Percentiles rank a stretch among this genome's conserved stretches.
phyloP scores from a whole-genome alignment of 2,888 invertebrate genomes.

The Tromatobia lineatoria region DNA sequence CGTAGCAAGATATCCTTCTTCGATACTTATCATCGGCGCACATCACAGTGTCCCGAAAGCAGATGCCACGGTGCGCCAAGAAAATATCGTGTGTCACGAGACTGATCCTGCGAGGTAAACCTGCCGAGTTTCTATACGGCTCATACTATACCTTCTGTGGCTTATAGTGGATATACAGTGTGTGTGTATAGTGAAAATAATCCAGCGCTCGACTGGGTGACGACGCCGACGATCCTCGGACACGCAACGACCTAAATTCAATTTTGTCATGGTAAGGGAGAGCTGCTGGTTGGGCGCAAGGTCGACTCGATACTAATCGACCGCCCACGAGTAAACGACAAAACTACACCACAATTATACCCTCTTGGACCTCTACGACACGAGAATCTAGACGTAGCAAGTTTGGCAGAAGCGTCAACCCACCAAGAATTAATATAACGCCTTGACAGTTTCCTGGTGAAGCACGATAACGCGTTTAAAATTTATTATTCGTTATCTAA shows the following conservation, averaged over 20 bases:
- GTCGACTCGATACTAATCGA: conserved; percentile 42
- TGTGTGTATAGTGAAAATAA: conserved; percentile 46
- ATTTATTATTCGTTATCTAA: conserved; percentile 8
- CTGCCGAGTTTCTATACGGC: conserved; percentile 35
- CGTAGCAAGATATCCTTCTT: conserved; percentile 39
- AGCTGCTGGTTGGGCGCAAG: conserved; percentile 19
- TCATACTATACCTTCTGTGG: too few relatives aligned
- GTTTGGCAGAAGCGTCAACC: conserved; percentile 3
- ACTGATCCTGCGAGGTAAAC: conserved; percentile 59
- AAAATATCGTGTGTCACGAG: conserved; percentile 67
- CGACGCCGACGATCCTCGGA: conserved; percentile 57
- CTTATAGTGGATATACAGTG: background rate
- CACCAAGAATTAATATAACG: conserved; percentile 8
- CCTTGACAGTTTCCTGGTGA: conserved; percentile 6
- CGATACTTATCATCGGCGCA: conserved; percentile 56
- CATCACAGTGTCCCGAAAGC: conserved; percentile 52
- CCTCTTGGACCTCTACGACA: background rate
- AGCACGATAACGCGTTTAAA: background rate
- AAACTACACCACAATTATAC: background rate
- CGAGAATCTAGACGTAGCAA: background rate
- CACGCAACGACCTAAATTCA: conserved; percentile 64
- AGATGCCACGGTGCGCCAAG: conserved; percentile 47
- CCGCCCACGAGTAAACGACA: conserved; percentile 25
- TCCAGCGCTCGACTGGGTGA: conserved; percentile 47
- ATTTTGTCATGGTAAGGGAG: conserved; percentile 41